Base-by-base conservation (phyloP, 1,140 invertebrate genomes). In the Zaprionus africanus region DNA sequence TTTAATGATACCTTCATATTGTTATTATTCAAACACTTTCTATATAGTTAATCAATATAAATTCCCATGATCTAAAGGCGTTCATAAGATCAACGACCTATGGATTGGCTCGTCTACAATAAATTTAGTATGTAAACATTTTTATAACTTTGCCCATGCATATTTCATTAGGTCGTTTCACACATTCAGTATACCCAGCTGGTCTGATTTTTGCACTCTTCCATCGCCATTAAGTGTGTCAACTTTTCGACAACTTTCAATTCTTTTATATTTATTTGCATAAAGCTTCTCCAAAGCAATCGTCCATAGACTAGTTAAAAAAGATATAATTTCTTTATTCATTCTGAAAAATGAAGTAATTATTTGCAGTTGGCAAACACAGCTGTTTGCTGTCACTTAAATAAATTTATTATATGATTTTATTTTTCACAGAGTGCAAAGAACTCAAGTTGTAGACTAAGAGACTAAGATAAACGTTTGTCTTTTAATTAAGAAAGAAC, bases 181-280 rank as follows among this genome's bases (percentile, higher is more conserved):
- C 54, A 66, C 70, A 72, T 54, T 61, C 36, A 15, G 34, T 60
- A 67, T 60, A 60, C 41, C 17, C 26, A 22, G 41, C 51, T 26
- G 46, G 57, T n/a, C 43, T 64, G 46, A 64, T 49, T 78, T 81
- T 81, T 56, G 38, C 66, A 83, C 75, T 84, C 67, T 80, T 80
- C 72, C 58, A 17, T 36, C 31, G 34, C 26, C 56, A 67, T 74
- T 43, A 81, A 81, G 81, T 85, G 78, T 81, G 82, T 78, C 82
- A 81, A 26, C 15, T 12, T 24, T 13, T 28, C 54, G 38, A 63
- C 67, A 65, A 84, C 81, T 85, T 84, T 84, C 82, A 84, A 85
- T 84, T 81, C 82, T 64, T 61, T 62, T 60, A 54, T 84, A 43
- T 28, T 12, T 38, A 81, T 84, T 84, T 77, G 71, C 77, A 83